Evolutionary conservation across 2,888 invertebrate genomes (phyloP), one percentile per base, ranked within the genome.

Genomic region (Enchytraeus crypticus): DNA sequence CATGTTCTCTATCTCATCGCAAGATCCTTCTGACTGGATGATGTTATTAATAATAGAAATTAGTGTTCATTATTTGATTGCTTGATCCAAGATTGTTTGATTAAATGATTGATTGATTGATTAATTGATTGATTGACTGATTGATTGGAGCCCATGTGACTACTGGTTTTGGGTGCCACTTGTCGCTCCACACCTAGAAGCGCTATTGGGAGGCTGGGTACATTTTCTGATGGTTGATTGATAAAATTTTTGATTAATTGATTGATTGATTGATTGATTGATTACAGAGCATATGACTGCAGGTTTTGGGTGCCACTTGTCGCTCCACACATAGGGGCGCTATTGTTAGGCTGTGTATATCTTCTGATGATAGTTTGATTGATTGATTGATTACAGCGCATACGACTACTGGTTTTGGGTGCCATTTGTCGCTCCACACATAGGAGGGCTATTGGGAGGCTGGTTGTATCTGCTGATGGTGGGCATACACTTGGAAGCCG

Each of bases 301-400:
- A 83, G 81, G 77, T 83, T 82, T 74, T 82, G 82, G 82, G 77
- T 83, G 8, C 83, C 83, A 0, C 70, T 81, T 1, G 69, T 83
- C 1, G 82, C 80, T 0, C 82, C 83, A 1, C 81, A 82, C 71
- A 66, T 83, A 56, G 83, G 84, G 5, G 83, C 81, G 3, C 65
- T 83, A 1, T 49, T 83, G 18, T 84, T 83, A 2, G 81, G 79
- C 4, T 73, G 76, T 64, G 61, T 81, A 47, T 84, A 84, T 72
- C 73, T 77, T 63, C 59, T 81, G 11, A 73, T 80, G 63, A 75
- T 83, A 29, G 81, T n/a, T n/a, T n/a, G n/a, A 4, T 8, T 23
- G 26, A 27, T 21, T 1, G 3, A 49, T 49, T 32, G 23, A 30
- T 53, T n/a, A 14, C 53, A 55, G 55, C 21, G 55, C 33, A 1